Evolutionary conservation across 2,113 vertebrate species (phyloP), one percentile per base, ranked within the genome.

Genomic region (Brachypodius melanocephalos): DNA sequence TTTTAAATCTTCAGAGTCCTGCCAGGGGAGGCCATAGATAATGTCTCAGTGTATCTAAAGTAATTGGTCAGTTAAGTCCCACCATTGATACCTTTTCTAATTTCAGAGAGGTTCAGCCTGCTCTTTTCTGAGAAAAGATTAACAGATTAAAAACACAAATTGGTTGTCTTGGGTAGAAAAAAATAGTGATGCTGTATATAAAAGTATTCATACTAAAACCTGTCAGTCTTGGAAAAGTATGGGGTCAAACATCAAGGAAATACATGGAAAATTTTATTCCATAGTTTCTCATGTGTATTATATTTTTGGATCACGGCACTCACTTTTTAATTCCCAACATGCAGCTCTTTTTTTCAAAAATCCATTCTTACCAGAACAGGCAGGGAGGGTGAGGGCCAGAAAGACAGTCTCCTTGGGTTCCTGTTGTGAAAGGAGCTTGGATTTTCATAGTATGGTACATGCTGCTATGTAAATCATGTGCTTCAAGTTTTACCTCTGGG

Each of bases 401-500:
- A 17, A 72, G 36, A 10, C 45, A 72, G 43, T 42, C 32, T 89
- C 63, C 42, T 80, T 94, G 55, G 43, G 18, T 62, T 95, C 31
- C 55, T 89, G 46, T 49, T 19, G 5, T 69, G 59, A 92, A 80
- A 88, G 14, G 16, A 85, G 6, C 61, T 84, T 63, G 63, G 22
- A 58, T 90, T 94, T 91, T 79, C 67, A 16, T 16, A 57, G 46
- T 45, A 17, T 66, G 13, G 26, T 66, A 32, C 51, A 71, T 59
- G 40, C 67, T 83, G 46, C 75, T 51, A 15, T 66, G 58, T 59
- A 85, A 95, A 95, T 88, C 51, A 46, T 26, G 46, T 62, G 43
- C 62, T 54, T 82, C 52, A 66, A 80, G 43, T 93, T 95, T 83
- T 88, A 57, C 82, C 72, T 96, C 80, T 74, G 65, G n/a, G 88